A percentile compares a stretch with the other conserved stretches of the same genome.
Conservation (phyloP, 1,140 invertebrate genomes). For the Magallana ariakensis region DNA sequence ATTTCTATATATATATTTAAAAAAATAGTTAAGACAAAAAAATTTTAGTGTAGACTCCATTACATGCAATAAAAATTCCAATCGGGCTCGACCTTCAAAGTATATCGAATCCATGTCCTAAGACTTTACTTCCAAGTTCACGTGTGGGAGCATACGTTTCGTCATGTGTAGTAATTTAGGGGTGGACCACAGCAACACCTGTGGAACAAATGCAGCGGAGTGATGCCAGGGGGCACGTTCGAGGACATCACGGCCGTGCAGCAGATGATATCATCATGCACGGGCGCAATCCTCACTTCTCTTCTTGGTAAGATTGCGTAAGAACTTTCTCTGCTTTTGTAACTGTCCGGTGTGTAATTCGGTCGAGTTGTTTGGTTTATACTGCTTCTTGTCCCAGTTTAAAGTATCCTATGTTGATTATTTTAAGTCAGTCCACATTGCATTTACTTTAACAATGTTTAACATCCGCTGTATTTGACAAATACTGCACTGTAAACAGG, state of each 20-base stretch:
- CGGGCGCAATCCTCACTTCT: slow-evolving; percentile 92
- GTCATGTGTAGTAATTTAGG: background rate
- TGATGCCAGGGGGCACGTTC: background rate
- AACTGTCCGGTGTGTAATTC: too few relatives aligned
- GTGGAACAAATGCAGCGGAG: background rate
- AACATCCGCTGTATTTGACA: too few relatives aligned
- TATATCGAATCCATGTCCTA: background rate
- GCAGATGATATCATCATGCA: slow-evolving; percentile 93
- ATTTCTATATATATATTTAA: too few relatives aligned
- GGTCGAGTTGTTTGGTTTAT: too few relatives aligned
- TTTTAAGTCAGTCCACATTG: too few relatives aligned
- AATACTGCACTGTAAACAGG: too few relatives aligned
- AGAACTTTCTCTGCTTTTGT: too few relatives aligned
- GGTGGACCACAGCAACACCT: background rate
- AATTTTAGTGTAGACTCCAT: too few relatives aligned
- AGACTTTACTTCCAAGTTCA: background rate
- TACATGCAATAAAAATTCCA: background rate
- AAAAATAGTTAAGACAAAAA: too few relatives aligned
- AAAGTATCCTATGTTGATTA: too few relatives aligned
- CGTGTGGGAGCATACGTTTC: background rate
- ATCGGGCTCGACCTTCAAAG: slow-evolving; percentile 23
- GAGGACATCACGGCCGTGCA: slow-evolving; percentile 87
- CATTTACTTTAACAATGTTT: too few relatives aligned
- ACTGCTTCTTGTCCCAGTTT: too few relatives aligned
- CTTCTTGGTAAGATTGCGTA: slow-evolving; percentile 85